Evolutionary conservation across 2,888 invertebrate genomes (phyloP), one percentile per base, ranked within the genome.

Genomic region (Pachycephus smyrnensis): DNA sequence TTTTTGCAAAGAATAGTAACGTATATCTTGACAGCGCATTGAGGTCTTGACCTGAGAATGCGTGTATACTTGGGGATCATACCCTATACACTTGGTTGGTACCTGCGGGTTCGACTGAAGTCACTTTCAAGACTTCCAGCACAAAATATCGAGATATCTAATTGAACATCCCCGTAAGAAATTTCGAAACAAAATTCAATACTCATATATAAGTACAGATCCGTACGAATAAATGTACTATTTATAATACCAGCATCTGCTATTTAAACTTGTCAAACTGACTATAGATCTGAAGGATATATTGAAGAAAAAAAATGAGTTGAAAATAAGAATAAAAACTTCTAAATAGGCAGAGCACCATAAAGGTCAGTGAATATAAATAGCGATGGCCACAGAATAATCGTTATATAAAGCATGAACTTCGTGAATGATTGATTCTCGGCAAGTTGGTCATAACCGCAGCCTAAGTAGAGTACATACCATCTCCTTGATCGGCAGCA

Each of bases 391-490:
- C 55, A 55, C 55, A 2, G 23, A 23, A 23, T 55, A 55, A 23
- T 23, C 55, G 23, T 55, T 55, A 55, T 55, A 23, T 23, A 55
- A 55, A 55, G 55, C 55, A 55, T 55, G 23, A 55, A 55, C 55
- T 55, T 55, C 6, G 55, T 55, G 55, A 55, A 55, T 55, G 23
- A 55, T 55, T 55, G 55, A 55, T 55, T 55, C 55, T 15, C 23
- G 55, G 55, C 68, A 40, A 68, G 30, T 55, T 35, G 80, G 76
- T 82, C 79, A 68, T 77, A 76, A 79, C 76, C 55, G 73, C 75
- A 77, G 77, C 77, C 73, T 82, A 69, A 80, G 74, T 23, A 73
- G 75, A 35, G 75, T 32, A 76, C 77, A 76, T 75, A 78, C 79
- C 78, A 77, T 76, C 40, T 69, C 73, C 68, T 68, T 55, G 75